Percentiles rank a stretch among this genome's conserved stretches.
phyloP scores from a whole-genome alignment of 2,797 vertebrate species.

The Sebastes itinus region DNA sequence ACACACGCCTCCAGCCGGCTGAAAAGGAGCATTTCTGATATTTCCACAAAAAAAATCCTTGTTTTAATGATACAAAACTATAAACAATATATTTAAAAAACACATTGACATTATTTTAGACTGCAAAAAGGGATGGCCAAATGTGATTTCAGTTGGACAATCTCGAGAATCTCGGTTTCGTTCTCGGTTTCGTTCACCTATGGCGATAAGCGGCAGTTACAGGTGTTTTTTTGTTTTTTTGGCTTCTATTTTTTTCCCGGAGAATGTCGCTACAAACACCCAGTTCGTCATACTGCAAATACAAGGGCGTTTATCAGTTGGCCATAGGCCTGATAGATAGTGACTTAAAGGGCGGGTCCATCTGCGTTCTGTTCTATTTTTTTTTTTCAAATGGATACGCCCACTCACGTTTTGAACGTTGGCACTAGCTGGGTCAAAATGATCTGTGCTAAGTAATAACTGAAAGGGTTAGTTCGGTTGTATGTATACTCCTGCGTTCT shows the following conservation, averaged over 20 bases:
- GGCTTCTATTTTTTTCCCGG: too few species aligned
- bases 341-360: too few species aligned
- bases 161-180: neutral
- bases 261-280: too few species aligned
- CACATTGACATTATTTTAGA: neutral
- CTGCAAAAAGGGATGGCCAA: neutral
- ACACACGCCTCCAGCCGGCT: neutral
- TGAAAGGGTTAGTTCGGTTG: neutral
- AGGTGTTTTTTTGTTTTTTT: too few species aligned
- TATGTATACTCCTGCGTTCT: neutral
- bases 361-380: too few species aligned
- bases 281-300: too few species aligned
- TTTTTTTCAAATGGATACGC: neutral
- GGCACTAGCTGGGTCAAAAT: neutral
- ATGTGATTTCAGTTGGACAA: neutral
- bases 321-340: too few species aligned
- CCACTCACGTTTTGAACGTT: neutral
- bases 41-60: neutral
- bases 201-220: neutral
- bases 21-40: neutral
- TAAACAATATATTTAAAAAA: neutral
- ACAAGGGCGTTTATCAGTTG: too few species aligned
- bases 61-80: neutral
- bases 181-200: too few species aligned
- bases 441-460: too few species aligned